Percentiles rank a stretch among this genome's conserved stretches.
Conservation (phyloP, 2,113 vertebrate genomes). For the Elephantulus edwardii region DNA sequence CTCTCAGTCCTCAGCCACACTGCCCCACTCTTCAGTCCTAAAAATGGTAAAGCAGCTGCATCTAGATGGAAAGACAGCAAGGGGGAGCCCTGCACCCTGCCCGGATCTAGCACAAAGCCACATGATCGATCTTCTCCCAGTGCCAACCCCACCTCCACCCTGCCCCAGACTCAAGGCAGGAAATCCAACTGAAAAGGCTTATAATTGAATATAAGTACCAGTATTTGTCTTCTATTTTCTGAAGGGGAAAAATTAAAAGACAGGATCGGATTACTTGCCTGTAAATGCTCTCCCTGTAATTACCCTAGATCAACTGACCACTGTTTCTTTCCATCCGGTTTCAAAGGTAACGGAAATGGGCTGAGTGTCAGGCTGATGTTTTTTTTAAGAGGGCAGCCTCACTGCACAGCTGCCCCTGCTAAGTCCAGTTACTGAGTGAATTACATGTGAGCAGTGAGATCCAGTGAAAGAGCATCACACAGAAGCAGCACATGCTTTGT, state of each 20-base stretch:
- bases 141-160: too few relatives aligned
- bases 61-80: not conserved
- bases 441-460: not conserved
- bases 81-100: not conserved
- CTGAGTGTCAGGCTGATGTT: not conserved
- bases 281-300: conserved; percentile 52
- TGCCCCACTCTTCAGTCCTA: too few relatives aligned
- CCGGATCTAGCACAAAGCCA: not conserved
- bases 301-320: conserved; percentile 39
- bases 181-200: not conserved
- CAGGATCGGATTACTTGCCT: conserved; percentile 55
- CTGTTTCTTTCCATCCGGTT: not conserved
- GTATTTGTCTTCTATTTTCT: conserved; percentile 23
- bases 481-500: not conserved
- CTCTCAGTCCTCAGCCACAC: not conserved
- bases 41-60: not conserved
- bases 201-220: not conserved
- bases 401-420: not conserved
- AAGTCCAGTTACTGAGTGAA: not conserved
- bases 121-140: not conserved
- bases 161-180: not conserved
- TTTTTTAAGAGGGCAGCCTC: not conserved
- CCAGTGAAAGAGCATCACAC: not conserved
- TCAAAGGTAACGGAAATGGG: conserved; percentile 4
- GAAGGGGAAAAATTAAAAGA: not conserved